Evolutionary conservation across 2,888 invertebrate genomes (phyloP).

Genomic region (Lithophane semibrunnea): DNA sequence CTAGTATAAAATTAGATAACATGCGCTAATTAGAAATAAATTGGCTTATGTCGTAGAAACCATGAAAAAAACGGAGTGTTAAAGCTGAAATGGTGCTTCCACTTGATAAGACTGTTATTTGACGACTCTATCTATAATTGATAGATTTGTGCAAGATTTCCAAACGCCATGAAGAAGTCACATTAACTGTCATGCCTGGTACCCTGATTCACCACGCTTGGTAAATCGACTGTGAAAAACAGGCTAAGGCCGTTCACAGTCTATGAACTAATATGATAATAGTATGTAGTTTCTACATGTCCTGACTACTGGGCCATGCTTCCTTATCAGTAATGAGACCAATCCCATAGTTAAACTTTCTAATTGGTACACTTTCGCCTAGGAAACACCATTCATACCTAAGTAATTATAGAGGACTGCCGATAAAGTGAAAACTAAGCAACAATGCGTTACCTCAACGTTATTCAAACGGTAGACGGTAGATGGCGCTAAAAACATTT

Average conservation of each 20-base stretch:
- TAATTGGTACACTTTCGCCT: neutral
- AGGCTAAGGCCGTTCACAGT: constrained; percentile 18
- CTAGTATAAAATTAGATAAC: neutral
- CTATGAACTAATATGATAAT: constrained; percentile 10
- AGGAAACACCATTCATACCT: neutral
- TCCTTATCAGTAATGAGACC: constrained; percentile 20
- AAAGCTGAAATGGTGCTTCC: neutral
- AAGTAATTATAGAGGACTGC: too few relatives aligned
- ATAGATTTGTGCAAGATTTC: neutral
- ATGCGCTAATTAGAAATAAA: neutral
- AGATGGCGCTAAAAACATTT: too few relatives aligned
- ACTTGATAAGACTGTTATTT: neutral
- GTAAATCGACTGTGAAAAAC: constrained; percentile 29
- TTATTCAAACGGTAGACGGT: too few relatives aligned
- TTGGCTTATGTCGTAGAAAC: neutral
- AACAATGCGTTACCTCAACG: too few relatives aligned
- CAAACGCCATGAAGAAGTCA: neutral
- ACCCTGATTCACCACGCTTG: neutral
- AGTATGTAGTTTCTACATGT: constrained; percentile 25
- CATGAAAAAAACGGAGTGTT: neutral
- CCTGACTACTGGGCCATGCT: constrained; percentile 11
- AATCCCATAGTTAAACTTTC: neutral
- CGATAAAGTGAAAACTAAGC: too few relatives aligned
- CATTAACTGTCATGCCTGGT: neutral
- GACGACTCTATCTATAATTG: neutral